Conservation (phyloP, 2,888 invertebrate genomes). For the Lasioglossum oenotherae region DNA sequence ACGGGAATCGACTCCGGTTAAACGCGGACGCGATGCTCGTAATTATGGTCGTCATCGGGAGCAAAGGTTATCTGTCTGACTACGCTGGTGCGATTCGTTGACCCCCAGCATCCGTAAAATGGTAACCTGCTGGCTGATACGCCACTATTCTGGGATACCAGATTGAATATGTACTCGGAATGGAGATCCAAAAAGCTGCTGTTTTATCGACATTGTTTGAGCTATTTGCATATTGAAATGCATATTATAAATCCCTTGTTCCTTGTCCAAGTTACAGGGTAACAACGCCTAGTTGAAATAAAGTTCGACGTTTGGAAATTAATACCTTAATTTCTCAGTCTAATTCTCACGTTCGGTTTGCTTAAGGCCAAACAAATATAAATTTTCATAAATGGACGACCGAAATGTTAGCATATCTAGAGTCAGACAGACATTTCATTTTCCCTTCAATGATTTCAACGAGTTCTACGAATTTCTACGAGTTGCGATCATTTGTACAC, state of each 20-base stretch:
- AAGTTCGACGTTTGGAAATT: too few species aligned
- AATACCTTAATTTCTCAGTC: too few species aligned
- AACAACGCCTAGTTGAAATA: too few species aligned
- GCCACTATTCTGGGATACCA: neutral
- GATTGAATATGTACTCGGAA: neutral
- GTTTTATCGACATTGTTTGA: neutral
- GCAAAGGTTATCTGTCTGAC: conserved; percentile 1
- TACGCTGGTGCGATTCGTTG: neutral
- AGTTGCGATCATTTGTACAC: neutral
- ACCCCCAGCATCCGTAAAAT: neutral
- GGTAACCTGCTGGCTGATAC: neutral
- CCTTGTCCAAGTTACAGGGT: too few species aligned
- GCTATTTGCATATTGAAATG: too few species aligned
- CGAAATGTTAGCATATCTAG: too few species aligned
- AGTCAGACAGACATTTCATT: neutral
- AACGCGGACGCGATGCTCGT: neutral
- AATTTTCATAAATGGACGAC: too few species aligned
- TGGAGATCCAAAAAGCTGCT: neutral
- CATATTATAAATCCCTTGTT: too few species aligned
- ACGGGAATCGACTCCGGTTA: neutral
- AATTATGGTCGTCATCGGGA: conserved; percentile 15
- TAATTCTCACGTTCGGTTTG: too few species aligned
- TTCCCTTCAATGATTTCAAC: neutral
- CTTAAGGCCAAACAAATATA: too few species aligned
- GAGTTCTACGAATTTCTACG: neutral